Conservation (phyloP, 2,113 vertebrate genomes). For the Eulemur macaco region DNA sequence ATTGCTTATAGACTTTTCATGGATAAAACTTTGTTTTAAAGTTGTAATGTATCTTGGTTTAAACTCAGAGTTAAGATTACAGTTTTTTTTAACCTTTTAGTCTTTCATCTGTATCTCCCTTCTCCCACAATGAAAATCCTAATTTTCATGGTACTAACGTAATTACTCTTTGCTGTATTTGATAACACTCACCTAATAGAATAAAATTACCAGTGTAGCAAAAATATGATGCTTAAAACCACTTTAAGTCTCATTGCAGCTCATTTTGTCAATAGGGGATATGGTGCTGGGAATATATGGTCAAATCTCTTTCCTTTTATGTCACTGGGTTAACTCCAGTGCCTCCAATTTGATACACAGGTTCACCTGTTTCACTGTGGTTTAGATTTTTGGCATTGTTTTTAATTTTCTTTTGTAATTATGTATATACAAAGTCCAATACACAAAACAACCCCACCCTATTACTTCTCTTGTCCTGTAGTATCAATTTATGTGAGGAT, state of each 20-base stretch:
- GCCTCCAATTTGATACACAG: background rate
- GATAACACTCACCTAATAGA: background rate
- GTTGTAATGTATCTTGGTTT: background rate
- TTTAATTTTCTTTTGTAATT: background rate
- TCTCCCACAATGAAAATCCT: background rate
- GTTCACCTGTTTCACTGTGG: background rate
- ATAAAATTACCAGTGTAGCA: background rate
- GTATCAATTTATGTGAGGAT: background rate
- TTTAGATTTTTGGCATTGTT: background rate
- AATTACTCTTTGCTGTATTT: background rate
- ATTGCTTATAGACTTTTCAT: background rate
- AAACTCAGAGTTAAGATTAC: background rate
- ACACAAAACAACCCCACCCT: background rate
- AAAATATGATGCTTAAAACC: background rate
- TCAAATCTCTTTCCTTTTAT: background rate
- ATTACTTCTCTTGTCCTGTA: background rate
- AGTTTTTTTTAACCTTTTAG: background rate
- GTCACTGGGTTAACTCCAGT: background rate
- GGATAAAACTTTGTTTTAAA: background rate
- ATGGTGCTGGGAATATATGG: background rate
- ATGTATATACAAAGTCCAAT: background rate
- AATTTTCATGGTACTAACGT: background rate
- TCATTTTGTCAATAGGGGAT: background rate
- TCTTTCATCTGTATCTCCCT: background rate
- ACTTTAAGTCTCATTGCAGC: background rate